Base-by-base conservation (phyloP, 2,888 invertebrate species). In the Tromatobia lineatoria region DNA sequence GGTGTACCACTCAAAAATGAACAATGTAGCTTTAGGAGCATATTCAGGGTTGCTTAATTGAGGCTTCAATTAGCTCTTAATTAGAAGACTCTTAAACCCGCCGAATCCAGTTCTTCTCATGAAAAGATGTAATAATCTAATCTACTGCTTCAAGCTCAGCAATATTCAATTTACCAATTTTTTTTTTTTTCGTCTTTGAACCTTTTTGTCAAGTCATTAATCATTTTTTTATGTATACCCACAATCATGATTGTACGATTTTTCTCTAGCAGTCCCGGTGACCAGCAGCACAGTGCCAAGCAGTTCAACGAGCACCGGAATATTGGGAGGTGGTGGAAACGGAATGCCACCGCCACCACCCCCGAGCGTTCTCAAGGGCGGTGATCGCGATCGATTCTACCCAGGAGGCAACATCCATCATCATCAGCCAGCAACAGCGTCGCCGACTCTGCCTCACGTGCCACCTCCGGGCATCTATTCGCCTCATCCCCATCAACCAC, bases 391-490 rank as follows among this genome's bases (percentile, higher is more conserved):
- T 79, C 92, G 93, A 88, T 91, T 90, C 88, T 92, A 93, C 91
- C 92, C 93, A 89, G 91, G 91, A 88, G 88, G 92, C 91, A 92
- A 90, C 90, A 90, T 93, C 89, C 90, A 93, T 91, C 91, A 93
- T 91, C 91, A 93, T 92, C 90, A 89, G 86, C 88, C 90, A 86
- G 91, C 95, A 76, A 95, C 95, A 92, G 95, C 95, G 71, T 94
- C 95, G 80, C 94, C 94, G 79, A 95, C 95, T 79, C 94, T 95
- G 50, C 95, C 95, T 67, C 92, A 93, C 86, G 91, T 91, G 80
- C 93, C 93, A 11, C 95, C 95, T 38, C 94, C 95, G 23, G 95
- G 95, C 20, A 95, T 75, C 94, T 95, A 84, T 94, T 95, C 83
- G 92, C 94, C 47, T 91, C 91, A 94, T 94, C 92, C 93, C 91